Conservation (phyloP, 2,797 vertebrate species). For the Phalanger gymnotis region DNA sequence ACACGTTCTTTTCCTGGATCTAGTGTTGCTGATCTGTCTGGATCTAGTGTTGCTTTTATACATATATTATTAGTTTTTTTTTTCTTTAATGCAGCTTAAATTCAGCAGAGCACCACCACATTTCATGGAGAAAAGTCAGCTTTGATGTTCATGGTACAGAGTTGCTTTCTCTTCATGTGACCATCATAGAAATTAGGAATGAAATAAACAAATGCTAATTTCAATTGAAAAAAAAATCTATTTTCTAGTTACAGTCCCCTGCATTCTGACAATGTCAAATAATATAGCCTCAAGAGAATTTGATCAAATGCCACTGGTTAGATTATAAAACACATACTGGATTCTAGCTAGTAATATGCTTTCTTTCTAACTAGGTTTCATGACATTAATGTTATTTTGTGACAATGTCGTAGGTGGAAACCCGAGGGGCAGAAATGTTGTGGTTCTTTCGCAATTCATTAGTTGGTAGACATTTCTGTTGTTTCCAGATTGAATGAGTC, state of each 20-base stretch:
- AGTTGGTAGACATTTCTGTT: conserved; percentile 75
- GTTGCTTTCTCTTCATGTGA: background rate
- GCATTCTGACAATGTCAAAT: background rate
- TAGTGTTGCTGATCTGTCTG: background rate
- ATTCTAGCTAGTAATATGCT: conserved; percentile 59
- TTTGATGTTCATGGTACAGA: background rate
- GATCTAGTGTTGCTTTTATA: background rate
- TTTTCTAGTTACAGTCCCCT: background rate
- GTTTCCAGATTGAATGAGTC: conserved; percentile 73
- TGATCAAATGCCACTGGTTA: conserved; percentile 40
- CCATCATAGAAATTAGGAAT: conserved; percentile 20
- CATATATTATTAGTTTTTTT: background rate
- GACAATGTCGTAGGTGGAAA: conserved; percentile 70
- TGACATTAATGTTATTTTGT: conserved; percentile 65
- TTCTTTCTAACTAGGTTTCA: conserved; percentile 50
- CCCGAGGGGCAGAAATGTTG: conserved; percentile 43
- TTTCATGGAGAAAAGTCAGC: conserved; percentile 8
- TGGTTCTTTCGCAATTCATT: conserved; percentile 76
- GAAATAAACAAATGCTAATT: background rate
- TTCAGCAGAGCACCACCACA: background rate
- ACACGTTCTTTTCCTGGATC: background rate
- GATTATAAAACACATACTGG: conserved; percentile 42
- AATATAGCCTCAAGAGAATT: background rate
- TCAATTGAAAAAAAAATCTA: background rate
- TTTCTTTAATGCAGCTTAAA: background rate